Conservation (phyloP, 2,888 invertebrate species). For the Lomographa bimaculata region DNA sequence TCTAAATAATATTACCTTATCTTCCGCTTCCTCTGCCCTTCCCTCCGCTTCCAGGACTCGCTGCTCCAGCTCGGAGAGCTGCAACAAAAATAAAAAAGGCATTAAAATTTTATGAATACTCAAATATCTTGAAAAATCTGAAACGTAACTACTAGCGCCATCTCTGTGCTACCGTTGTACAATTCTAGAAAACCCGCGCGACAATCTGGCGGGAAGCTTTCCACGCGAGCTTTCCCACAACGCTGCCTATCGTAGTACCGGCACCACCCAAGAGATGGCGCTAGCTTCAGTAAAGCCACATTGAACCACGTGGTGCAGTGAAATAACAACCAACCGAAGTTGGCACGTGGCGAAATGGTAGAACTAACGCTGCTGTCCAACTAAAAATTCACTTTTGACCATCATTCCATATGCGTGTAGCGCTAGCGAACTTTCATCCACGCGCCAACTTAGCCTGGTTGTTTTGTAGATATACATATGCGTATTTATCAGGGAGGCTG, state of each 20-base stretch:
- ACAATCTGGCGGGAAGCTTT: too few relatives aligned
- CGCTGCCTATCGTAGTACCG: slow-evolving; percentile 20
- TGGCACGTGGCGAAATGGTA: too few relatives aligned
- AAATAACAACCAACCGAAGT: too few relatives aligned
- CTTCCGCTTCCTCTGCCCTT: slow-evolving; percentile 96
- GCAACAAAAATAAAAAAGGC: slow-evolving; percentile 71
- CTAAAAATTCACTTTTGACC: too few relatives aligned
- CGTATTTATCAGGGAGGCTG: slow-evolving; percentile 57
- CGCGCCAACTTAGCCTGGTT: too few relatives aligned
- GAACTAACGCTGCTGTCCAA: too few relatives aligned
- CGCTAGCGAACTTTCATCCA: too few relatives aligned
- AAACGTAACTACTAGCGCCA: slow-evolving; percentile 52
- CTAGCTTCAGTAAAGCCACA: slow-evolving; percentile 53
- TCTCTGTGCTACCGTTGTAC: slow-evolving; percentile 39
- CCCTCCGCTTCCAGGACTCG: slow-evolving; percentile 96
- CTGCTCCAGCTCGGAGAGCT: slow-evolving; percentile 97
- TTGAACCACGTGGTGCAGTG: slow-evolving; percentile 71
- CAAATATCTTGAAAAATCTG: slow-evolving; percentile 5
- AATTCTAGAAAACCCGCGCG: slow-evolving; percentile 17
- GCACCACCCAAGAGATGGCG: slow-evolving; percentile 74
- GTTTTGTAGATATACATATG: slow-evolving; percentile 5
- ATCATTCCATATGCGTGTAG: too few relatives aligned
- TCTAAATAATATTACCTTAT: too few relatives aligned
- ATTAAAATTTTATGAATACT: slow-evolving; percentile 15
- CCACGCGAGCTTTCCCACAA: slow-evolving; percentile 8